A percentile compares a stretch with the other conserved stretches of the same genome.
phyloP scores from a whole-genome alignment of 2,113 vertebrate species.

The Corvus hawaiiensis region DNA sequence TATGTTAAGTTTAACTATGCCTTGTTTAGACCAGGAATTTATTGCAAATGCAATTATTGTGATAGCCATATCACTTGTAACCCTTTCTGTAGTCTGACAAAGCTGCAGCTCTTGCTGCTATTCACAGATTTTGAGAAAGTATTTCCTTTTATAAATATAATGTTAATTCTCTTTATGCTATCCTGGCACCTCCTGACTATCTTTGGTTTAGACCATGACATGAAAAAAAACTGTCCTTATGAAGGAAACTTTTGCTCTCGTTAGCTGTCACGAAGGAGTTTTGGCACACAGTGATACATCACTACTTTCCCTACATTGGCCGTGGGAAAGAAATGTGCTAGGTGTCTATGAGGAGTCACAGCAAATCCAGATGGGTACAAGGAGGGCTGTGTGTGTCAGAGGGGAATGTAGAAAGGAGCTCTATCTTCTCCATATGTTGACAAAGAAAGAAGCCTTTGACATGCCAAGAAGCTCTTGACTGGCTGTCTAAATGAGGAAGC shows the following conservation, averaged over 20 bases:
- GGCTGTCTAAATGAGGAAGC: background rate
- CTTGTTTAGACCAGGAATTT: background rate
- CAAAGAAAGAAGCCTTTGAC: background rate
- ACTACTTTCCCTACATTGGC: background rate
- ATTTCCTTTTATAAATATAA: background rate
- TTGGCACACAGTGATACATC: background rate
- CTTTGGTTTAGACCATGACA: background rate
- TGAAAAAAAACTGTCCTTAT: background rate
- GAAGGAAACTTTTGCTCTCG: background rate
- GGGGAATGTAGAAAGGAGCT: background rate
- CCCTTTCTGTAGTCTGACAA: background rate
- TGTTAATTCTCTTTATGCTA: background rate
- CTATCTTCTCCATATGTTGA: conserved; percentile 14
- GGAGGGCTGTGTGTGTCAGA: background rate
- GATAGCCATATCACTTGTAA: background rate
- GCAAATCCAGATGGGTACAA: conserved; percentile 26
- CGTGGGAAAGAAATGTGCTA: background rate
- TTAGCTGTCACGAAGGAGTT: background rate
- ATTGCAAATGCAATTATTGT: background rate
- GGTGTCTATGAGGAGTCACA: background rate
- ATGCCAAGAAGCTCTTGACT: background rate
- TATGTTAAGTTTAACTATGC: background rate
- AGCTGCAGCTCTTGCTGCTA: background rate
- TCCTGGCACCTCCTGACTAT: background rate
- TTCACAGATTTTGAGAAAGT: background rate